Conservation (phyloP, 1,140 invertebrate genomes). For the Brachionus sp. region DNA sequence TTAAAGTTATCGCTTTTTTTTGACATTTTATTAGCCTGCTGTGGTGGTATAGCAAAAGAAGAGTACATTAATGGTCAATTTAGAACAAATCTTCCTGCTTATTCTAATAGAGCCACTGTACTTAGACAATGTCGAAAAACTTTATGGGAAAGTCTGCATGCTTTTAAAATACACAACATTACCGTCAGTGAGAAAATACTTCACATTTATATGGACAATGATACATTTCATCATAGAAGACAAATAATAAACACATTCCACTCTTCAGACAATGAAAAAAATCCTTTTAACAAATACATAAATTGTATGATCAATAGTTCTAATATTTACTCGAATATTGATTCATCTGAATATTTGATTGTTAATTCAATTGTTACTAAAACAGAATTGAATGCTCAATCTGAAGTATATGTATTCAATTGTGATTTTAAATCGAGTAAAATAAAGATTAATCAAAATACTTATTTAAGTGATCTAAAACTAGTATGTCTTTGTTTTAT, state of each 20-base stretch:
- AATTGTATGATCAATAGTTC: neutral
- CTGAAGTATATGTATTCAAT: neutral
- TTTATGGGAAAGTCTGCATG: conserved; percentile 56
- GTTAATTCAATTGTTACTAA: neutral
- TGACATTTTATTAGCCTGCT: conserved; percentile 61
- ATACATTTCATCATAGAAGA: neutral
- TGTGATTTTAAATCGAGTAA: neutral
- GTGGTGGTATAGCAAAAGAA: conserved; percentile 53
- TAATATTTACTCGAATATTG: neutral
- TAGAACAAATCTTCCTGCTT: neutral
- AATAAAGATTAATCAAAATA: neutral
- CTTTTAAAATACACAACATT: conserved; percentile 49
- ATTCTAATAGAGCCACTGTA: conserved; percentile 45
- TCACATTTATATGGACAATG: conserved; percentile 34
- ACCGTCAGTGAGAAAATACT: neutral
- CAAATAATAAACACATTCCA: neutral
- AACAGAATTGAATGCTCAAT: neutral
- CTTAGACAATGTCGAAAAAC: conserved; percentile 49
- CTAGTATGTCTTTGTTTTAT: neutral
- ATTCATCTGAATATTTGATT: neutral
- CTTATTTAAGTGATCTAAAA: neutral
- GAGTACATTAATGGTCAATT: conserved; percentile 53
- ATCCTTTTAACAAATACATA: neutral
- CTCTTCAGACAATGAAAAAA: neutral
- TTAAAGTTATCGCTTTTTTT: conserved; percentile 62